A percentile compares a stretch with the other conserved stretches of the same genome.
Evolutionary conservation across 2,113 vertebrate species (phyloP).

Genomic region (Erinaceus europaeus): DNA sequence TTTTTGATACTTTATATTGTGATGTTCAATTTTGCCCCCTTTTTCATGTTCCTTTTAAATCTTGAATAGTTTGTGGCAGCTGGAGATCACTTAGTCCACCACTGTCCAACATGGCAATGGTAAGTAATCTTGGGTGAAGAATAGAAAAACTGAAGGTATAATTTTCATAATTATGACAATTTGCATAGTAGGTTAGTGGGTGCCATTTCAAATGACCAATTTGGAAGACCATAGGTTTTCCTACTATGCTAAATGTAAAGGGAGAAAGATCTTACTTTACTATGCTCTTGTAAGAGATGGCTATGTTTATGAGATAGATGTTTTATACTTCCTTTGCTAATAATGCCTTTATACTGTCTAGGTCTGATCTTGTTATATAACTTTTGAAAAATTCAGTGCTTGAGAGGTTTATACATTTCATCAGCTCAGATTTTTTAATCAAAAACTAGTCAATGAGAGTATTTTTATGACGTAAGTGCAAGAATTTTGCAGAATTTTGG

Average conservation of each 20-base stretch:
- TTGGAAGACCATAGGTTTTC: not conserved
- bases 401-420: conserved; percentile 18
- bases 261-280: not conserved
- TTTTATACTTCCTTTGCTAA: not conserved
- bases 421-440: conserved; percentile 4
- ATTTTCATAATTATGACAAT: not conserved
- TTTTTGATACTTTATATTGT: conserved; percentile 37
- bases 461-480: conserved; percentile 7
- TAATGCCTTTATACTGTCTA: not conserved
- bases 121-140: conserved; percentile 78
- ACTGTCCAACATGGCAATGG: conserved; percentile 99
- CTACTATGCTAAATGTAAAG: conserved; percentile 24
- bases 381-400: conserved; percentile 24
- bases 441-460: not conserved
- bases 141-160: not conserved
- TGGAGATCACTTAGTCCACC: conserved; percentile 98
- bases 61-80: conserved; percentile 92
- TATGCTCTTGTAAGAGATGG: not conserved
- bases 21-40: not conserved
- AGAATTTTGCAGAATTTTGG: not conserved
- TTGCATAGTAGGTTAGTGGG: not conserved
- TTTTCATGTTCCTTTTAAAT: conserved; percentile 54
- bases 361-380: not conserved
- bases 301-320: not conserved
- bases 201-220: not conserved